phyloP scores from a whole-genome alignment of 1,140 invertebrate species.

The Condylostylus longicornis region DNA sequence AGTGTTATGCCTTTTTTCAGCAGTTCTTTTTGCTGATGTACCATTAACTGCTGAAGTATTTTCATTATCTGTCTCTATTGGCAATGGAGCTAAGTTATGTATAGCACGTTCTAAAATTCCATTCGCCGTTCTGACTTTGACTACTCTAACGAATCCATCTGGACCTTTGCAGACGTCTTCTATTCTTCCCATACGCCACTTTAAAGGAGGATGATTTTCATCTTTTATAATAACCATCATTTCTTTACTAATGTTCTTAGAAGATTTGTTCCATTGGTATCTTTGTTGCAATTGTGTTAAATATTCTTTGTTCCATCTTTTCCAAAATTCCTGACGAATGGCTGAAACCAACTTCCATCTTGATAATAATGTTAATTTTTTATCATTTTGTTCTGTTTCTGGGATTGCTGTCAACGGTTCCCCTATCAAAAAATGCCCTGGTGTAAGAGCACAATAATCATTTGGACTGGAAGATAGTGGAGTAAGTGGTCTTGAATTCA shows the following conservation, averaged over 20 bases:
- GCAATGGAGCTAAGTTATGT: conserved; percentile 1
- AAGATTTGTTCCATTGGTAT: conserved; percentile 15
- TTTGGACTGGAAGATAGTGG: conserved; percentile 15
- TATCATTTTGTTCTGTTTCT: conserved; percentile 2
- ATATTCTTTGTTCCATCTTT: conserved; percentile 16
- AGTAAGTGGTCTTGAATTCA: conserved; percentile 15
- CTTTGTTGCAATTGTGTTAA: conserved; percentile 14
- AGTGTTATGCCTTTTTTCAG: no score
- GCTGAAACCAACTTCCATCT: conserved; percentile 5
- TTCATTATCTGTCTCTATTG: no score
- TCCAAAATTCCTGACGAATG: conserved; percentile 12
- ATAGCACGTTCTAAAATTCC: conserved; percentile 6
- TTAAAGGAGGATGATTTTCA: conserved; percentile 17
- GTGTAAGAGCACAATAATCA: conserved; percentile 16
- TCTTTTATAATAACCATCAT: conserved; percentile 25
- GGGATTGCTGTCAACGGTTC: conserved; percentile 12
- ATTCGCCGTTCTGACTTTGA: conserved; percentile 12
- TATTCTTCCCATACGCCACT: conserved; percentile 20
- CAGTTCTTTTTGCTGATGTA: no score
- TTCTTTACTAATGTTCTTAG: conserved; percentile 10
- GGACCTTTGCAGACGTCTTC: conserved; percentile 12
- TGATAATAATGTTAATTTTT: neutral
- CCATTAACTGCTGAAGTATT: no score
- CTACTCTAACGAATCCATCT: conserved; percentile 16
- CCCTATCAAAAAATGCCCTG: conserved; percentile 26